phyloP scores from a whole-genome alignment of 1,140 invertebrate genomes.

The Parapsyche elsis region DNA sequence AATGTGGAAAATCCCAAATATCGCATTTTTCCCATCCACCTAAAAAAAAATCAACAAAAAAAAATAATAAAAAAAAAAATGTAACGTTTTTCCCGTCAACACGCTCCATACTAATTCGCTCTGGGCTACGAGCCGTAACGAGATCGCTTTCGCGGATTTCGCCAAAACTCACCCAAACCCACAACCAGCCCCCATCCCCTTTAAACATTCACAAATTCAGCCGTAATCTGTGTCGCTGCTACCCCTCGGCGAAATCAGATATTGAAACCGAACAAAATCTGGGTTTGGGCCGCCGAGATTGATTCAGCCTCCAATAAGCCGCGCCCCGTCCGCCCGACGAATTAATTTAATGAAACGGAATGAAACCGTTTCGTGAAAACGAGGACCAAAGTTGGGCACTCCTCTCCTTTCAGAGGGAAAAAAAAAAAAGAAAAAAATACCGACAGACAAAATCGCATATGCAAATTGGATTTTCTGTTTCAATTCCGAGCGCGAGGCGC shows the following conservation, averaged over 20 bases:
- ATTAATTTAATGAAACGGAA: constrained; percentile 55
- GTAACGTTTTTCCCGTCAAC: background rate
- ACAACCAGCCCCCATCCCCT: background rate
- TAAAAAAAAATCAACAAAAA: too few relatives aligned
- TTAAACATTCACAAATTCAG: constrained; percentile 18
- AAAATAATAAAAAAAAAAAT: too few relatives aligned
- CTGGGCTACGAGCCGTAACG: background rate
- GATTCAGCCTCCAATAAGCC: constrained; percentile 47
- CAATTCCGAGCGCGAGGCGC: constrained; percentile 15
- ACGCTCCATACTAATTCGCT: background rate
- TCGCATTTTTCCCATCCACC: too few relatives aligned
- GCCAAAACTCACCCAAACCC: background rate
- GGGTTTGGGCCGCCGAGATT: constrained; percentile 38
- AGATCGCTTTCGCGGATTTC: background rate
- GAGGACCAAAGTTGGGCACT: background rate
- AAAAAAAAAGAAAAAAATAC: constrained; percentile 41
- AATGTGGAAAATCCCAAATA: background rate
- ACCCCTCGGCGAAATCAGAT: constrained; percentile 25
- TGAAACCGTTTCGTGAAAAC: constrained; percentile 8
- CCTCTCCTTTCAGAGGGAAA: background rate
- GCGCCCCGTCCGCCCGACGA: constrained; percentile 47
- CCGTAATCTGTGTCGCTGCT: background rate
- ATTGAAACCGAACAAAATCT: constrained; percentile 35
- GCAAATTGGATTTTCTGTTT: constrained; percentile 54
- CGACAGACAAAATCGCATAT: constrained; percentile 47